phyloP scores from a whole-genome alignment of 2,888 invertebrate genomes.

The Barypeithes pellucidus region DNA sequence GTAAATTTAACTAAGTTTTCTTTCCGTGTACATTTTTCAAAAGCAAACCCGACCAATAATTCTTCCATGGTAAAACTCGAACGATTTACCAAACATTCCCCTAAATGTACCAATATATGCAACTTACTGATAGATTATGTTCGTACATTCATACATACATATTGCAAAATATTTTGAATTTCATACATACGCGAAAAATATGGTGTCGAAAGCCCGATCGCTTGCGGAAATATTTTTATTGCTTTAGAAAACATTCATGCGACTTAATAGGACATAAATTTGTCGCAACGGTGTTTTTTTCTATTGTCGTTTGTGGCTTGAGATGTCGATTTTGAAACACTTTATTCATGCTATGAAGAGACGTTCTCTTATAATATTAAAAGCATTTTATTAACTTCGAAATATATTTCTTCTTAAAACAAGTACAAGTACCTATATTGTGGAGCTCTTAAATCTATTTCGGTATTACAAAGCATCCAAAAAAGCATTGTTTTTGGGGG shows the following conservation, averaged over 20 bases:
- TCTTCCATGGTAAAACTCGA: too few relatives aligned
- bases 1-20: too few relatives aligned
- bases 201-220: constrained; percentile 40
- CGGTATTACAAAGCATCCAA: too few relatives aligned
- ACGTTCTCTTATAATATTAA: too few relatives aligned
- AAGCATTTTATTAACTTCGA: too few relatives aligned
- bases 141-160: constrained; percentile 7
- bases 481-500: too few relatives aligned
- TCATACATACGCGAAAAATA: constrained; percentile 39
- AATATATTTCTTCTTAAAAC: too few relatives aligned
- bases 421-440: too few relatives aligned
- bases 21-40: too few relatives aligned
- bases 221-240: constrained; percentile 51
- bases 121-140: constrained; percentile 17
- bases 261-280: constrained; percentile 14
- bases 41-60: too few relatives aligned
- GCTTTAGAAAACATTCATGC: constrained; percentile 42
- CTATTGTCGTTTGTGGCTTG: constrained; percentile 12
- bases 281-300: constrained; percentile 23
- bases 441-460: too few relatives aligned
- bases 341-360: background rate
- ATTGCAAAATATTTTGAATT: constrained; percentile 35
- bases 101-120: background rate
- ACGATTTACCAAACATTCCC: too few relatives aligned
- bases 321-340: constrained; percentile 19